phyloP scores from a whole-genome alignment of 2,797 vertebrate species.

The Gymnocypris eckloni region DNA sequence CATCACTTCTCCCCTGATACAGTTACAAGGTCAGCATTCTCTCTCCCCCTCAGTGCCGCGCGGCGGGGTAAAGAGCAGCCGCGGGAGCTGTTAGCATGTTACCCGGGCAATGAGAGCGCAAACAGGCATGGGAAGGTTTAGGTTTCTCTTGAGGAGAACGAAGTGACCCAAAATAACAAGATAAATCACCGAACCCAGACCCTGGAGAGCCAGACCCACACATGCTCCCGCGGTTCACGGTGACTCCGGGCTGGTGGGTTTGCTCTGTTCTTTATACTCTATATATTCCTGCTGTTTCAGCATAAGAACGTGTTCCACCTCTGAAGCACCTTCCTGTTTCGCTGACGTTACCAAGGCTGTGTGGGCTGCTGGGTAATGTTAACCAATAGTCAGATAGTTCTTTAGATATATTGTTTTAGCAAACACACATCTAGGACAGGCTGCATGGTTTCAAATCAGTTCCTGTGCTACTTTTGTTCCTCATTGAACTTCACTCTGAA shows the following conservation, averaged over 20 bases:
- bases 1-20: slow-evolving; percentile 33
- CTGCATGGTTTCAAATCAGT: not conserved
- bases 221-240: not conserved
- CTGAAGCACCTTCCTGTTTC: not conserved
- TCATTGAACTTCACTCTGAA: too few relatives aligned
- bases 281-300: not conserved
- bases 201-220: not conserved
- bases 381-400: not conserved
- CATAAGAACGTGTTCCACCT: not conserved
- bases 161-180: slow-evolving; percentile 4
- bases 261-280: not conserved
- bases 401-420: not conserved
- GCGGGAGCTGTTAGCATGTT: slow-evolving; percentile 48
- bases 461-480: not conserved
- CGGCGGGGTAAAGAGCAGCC: slow-evolving; percentile 34
- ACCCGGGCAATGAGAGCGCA: slow-evolving; percentile 48
- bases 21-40: slow-evolving; percentile 33
- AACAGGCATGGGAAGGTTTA: slow-evolving; percentile 54
- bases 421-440: not conserved
- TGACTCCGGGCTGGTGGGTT: not conserved
- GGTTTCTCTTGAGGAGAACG: slow-evolving; percentile 40
- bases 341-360: not conserved
- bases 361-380: not conserved
- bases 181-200: not conserved
- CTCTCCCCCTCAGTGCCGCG: not conserved